phyloP scores from a whole-genome alignment of 2,888 invertebrate species.

The Spodoptera exigua region DNA sequence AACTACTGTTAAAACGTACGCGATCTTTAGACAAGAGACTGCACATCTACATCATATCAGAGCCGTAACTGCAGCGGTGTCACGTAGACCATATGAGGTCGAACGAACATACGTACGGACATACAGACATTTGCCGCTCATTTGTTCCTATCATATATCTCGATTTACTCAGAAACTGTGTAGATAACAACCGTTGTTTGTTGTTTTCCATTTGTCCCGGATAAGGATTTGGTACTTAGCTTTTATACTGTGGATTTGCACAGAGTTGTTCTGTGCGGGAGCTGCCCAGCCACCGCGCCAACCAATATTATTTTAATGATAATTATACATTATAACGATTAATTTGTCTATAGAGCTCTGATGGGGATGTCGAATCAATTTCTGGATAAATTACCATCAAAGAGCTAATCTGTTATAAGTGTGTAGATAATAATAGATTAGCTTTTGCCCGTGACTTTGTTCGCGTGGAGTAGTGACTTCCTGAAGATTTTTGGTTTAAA shows the following conservation, averaged over 20 bases:
- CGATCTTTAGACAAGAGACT: conserved; percentile 17
- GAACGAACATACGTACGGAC: conserved; percentile 11
- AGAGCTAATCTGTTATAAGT: too few species aligned
- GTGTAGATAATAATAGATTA: too few species aligned
- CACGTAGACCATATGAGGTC: conserved; percentile 35
- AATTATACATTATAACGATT: too few species aligned
- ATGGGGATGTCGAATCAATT: too few species aligned
- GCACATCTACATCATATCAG: conserved; percentile 8
- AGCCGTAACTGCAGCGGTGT: conserved; percentile 12
- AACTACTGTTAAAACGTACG: not conserved
- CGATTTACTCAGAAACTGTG: conserved; percentile 64
- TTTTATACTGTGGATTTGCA: too few species aligned
- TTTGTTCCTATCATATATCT: conserved; percentile 53
- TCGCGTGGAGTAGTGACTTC: too few species aligned
- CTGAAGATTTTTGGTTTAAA: too few species aligned
- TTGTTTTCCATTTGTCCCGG: conserved; percentile 48
- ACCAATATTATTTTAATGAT: not conserved
- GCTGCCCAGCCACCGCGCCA: too few species aligned
- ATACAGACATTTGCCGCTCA: conserved; percentile 42
- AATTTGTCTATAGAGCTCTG: too few species aligned
- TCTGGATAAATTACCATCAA: too few species aligned
- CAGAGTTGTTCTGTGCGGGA: too few species aligned
- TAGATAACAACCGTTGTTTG: conserved; percentile 61
- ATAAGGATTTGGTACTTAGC: not conserved
- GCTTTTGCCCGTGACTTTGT: too few species aligned